Base-by-base conservation (phyloP, 2,797 vertebrate genomes). In the Hemibagrus guttatus region DNA sequence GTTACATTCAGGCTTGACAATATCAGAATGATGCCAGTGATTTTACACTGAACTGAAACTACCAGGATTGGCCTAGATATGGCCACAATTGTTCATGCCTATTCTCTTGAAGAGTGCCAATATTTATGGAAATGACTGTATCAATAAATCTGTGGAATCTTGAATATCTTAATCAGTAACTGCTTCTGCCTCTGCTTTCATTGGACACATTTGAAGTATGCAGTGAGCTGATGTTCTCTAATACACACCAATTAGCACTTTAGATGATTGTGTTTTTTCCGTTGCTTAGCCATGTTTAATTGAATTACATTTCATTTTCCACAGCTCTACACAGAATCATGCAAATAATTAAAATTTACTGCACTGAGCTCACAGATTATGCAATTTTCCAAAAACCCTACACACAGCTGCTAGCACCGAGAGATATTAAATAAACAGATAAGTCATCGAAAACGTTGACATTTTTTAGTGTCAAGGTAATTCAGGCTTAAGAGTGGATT, bases 251-350 rank as follows among this genome's bases (percentile, higher is more conserved):
- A 58, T 84, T 72, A 72, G 56, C 71, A 63, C 58, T 76, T 75
- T 26, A 54, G 42, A 16, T 63, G 56, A 76, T 16, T 78, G 39
- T 23, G 9, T 66, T 79, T 66, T 66, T 85, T 66, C 72, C 26
- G 3, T 84, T 8, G 58, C 49, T 78, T 85, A 85, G 28, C 8
- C 61, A 66, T 49, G 72, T 85, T 78, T 85, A 78, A 85, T 85
- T 66, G 28, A 85, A 85, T 78, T 85, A 78, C 28, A 68, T 71
- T 56, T 58, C 23, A 84, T 72, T 84, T 72, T 72, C 52, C 82
- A 59, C 52, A 19, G 68, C 52, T 71, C 64, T 84, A 58, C 72
- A 84, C 66, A 84, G 66, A 72, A 71, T 84, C 26, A 39, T 49
- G 79, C 8, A 59, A 58, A 56, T 72, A 84, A 84, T 56, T 42